Percentiles rank a stretch among this genome's conserved stretches.
These are phyloP conservation scores for Enteromius afrohamiltoni DNA, from an alignment of 2,797 vertebrate genomes.

Conservation along the genomic window DNA sequence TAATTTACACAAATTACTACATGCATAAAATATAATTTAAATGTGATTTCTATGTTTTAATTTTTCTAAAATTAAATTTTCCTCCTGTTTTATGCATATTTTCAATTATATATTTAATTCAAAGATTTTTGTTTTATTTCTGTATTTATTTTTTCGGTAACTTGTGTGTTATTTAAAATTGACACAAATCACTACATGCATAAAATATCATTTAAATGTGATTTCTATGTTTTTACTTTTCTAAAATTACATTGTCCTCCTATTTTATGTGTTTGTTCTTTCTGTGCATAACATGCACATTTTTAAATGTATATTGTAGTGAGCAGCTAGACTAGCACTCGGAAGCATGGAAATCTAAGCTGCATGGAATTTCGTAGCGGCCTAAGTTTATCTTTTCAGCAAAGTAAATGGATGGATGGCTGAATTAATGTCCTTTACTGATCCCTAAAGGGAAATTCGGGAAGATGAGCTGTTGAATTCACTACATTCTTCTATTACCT, in stretches of 20 bases:
- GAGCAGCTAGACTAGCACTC: background rate
- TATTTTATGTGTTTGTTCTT: background rate
- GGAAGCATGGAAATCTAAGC: background rate
- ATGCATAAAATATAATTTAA: too few relatives aligned
- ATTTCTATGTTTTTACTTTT: background rate
- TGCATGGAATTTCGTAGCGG: background rate
- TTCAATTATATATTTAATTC: too few relatives aligned
- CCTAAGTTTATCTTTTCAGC: background rate
- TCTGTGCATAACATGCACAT: background rate
- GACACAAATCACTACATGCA: too few relatives aligned
- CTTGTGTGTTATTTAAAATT: too few relatives aligned
- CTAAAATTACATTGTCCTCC: background rate
- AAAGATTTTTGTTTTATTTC: too few relatives aligned
- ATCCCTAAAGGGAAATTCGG: slow-evolving; percentile 16
- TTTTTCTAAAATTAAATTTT: background rate
- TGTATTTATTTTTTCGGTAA: too few relatives aligned
- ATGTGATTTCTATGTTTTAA: background rate
- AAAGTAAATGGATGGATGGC: slow-evolving; percentile 18
- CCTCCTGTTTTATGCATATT: background rate
- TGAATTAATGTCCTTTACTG: background rate
- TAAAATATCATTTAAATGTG: too few relatives aligned
- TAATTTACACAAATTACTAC: too few relatives aligned
- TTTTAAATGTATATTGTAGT: background rate
- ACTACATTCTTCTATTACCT: slow-evolving; percentile 25
- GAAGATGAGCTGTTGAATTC: slow-evolving; percentile 21